These are phyloP conservation scores for Sciurus vulgaris DNA, from an alignment of 2,797 vertebrate genomes.

Conservation along the genomic window DNA sequence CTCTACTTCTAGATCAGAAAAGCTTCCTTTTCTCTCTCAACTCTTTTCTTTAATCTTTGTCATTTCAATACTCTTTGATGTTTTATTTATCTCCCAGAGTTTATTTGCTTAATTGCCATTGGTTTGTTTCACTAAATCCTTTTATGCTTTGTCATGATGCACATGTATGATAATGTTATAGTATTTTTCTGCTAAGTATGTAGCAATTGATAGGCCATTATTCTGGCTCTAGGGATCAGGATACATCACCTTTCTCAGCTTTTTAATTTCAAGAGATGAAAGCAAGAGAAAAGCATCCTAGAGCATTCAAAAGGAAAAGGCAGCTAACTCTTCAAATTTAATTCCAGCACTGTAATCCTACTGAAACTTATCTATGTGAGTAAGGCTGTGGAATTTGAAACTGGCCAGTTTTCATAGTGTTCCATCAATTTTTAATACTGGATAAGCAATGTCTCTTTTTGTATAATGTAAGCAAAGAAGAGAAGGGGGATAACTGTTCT, in stretches of 20 bases:
- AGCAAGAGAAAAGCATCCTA: conserved; percentile 26
- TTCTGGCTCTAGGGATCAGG: not conserved
- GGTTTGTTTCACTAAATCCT: conserved; percentile 39
- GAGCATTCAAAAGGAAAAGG: conserved; percentile 40
- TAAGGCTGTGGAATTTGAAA: conserved; percentile 42
- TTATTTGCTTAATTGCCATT: conserved; percentile 26
- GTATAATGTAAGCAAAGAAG: not conserved
- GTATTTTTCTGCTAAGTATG: conserved; percentile 4
- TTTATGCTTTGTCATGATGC: not conserved
- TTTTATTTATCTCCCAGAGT: not conserved
- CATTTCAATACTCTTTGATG: not conserved
- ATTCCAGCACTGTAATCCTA: conserved; percentile 17
- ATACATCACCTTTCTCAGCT: not conserved
- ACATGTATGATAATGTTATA: not conserved
- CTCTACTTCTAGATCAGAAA: not conserved
- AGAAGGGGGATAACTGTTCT: not conserved
- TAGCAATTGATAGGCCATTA: not conserved
- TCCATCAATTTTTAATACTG: not conserved
- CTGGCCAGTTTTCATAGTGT: not conserved
- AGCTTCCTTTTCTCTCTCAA: not conserved
- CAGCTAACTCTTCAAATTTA: conserved; percentile 42
- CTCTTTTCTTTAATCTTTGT: not conserved
- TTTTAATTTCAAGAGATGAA: not conserved
- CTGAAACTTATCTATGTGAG: not conserved
- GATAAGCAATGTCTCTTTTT: not conserved